These are phyloP conservation scores for Rhinolophus ferrumequinum DNA, from an alignment of 2,113 vertebrate genomes.

Conservation along the genomic window DNA sequence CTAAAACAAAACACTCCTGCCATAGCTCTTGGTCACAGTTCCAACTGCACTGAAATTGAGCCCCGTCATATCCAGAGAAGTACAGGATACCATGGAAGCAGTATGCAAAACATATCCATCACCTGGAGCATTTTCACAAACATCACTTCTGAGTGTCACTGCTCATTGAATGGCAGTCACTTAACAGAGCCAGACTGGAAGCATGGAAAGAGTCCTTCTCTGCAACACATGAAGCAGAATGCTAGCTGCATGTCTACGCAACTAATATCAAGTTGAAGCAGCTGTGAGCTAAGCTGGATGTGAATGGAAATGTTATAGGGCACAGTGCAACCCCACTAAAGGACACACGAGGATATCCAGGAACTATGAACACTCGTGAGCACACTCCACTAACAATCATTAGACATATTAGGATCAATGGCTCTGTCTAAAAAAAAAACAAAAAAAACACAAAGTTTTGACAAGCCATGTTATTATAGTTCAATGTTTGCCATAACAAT, in stretches of 20 bases:
- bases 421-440: neutral
- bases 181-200: neutral
- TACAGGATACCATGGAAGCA: neutral
- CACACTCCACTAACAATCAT: too few species aligned
- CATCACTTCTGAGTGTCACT: neutral
- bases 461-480: neutral
- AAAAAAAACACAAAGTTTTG: neutral
- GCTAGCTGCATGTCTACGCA: too few species aligned
- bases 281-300: neutral
- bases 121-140: neutral
- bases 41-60: neutral
- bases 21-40: neutral
- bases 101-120: neutral
- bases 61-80: neutral
- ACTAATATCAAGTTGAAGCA: neutral
- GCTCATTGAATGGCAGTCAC: neutral
- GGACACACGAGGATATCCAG: neutral
- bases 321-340: fast-evolving
- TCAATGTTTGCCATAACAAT: neutral
- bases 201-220: neutral
- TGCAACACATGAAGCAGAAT: neutral
- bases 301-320: too few species aligned
- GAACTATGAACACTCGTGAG: neutral
- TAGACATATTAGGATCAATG: neutral
- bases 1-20: neutral